These are phyloP conservation scores for Notospermus geniculatus DNA, from an alignment of 1,140 invertebrate genomes.

Conservation along the genomic window DNA sequence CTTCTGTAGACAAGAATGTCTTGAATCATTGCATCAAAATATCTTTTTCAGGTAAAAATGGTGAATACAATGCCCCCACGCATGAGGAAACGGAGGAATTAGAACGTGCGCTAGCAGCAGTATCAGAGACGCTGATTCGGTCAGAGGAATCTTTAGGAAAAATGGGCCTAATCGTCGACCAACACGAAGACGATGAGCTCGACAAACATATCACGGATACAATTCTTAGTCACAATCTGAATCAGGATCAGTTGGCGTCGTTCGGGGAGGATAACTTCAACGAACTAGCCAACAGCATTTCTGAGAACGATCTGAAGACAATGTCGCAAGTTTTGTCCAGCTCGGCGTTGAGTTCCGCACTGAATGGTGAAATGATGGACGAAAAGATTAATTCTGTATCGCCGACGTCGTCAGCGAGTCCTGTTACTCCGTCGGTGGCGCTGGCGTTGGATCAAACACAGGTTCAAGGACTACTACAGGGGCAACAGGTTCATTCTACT, in stretches of 20 bases:
- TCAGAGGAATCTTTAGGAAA: slow-evolving; percentile 64
- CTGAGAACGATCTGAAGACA: slow-evolving; percentile 42
- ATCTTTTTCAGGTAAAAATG: slow-evolving; percentile 37
- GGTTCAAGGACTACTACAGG: not conserved
- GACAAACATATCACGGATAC: slow-evolving; percentile 32
- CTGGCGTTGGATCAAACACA: slow-evolving; percentile 5
- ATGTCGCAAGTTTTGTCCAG: slow-evolving; percentile 36
- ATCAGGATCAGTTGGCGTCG: slow-evolving; percentile 12
- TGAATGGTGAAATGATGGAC: not conserved
- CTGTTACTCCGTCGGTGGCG: slow-evolving; percentile 4
- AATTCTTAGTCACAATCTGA: slow-evolving; percentile 22
- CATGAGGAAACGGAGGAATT: slow-evolving; percentile 80
- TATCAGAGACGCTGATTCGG: slow-evolving; percentile 49
- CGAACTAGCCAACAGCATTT: slow-evolving; percentile 42
- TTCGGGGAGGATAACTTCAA: slow-evolving; percentile 29
- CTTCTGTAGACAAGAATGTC: too few species aligned
- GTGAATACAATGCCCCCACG: slow-evolving; percentile 66
- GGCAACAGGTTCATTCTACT: not conserved
- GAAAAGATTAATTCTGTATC: not conserved
- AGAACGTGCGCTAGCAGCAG: slow-evolving; percentile 77
- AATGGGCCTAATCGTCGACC: slow-evolving; percentile 46
- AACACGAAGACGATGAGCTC: slow-evolving; percentile 29
- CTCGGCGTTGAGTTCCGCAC: not conserved
- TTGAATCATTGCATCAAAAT: too few species aligned
- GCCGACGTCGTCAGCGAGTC: not conserved